Percentiles rank a stretch among this genome's conserved stretches.
These are phyloP conservation scores for Heterochromis multidens DNA, from an alignment of 2,113 vertebrate genomes.

Conservation along the genomic window DNA sequence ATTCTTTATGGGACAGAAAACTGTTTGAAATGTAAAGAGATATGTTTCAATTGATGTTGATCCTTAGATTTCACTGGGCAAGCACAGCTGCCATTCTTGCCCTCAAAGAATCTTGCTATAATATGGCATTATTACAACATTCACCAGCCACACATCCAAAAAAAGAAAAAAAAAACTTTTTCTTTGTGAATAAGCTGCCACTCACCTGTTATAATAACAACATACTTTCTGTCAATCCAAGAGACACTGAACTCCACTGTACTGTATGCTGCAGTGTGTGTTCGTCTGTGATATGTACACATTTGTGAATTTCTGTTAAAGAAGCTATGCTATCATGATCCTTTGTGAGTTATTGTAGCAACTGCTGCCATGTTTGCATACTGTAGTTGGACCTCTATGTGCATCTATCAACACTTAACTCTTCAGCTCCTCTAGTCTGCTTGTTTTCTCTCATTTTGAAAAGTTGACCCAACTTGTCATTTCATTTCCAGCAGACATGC, in stretches of 20 bases:
- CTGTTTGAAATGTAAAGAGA: not conserved
- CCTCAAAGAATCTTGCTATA: not conserved
- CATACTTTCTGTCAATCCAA: not conserved
- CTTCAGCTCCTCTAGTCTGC: not conserved
- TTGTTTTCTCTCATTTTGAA: not conserved
- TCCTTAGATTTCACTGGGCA: not conserved
- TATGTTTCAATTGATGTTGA: too few relatives aligned
- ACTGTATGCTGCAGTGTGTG: not conserved
- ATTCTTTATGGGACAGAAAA: not conserved
- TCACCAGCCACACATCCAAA: too few relatives aligned
- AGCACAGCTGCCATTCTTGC: not conserved
- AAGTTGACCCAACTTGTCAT: slow-evolving; percentile 43
- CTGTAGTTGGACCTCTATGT: not conserved
- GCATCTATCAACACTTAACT: not conserved
- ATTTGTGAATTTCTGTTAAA: too few relatives aligned
- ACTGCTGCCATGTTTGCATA: not conserved
- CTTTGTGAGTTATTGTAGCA: not conserved
- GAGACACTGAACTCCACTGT: not conserved
- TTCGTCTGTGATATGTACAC: not conserved
- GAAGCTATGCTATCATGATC: too few relatives aligned
- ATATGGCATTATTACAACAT: not conserved
- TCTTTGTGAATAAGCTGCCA: not conserved
- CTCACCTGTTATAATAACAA: not conserved
- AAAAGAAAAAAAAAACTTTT: too few relatives aligned
- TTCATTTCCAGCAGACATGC: not conserved